Evolutionary conservation across 2,888 invertebrate species (phyloP), one percentile per base, ranked within the genome.

Genomic region (Synanthedon myopaeformis): DNA sequence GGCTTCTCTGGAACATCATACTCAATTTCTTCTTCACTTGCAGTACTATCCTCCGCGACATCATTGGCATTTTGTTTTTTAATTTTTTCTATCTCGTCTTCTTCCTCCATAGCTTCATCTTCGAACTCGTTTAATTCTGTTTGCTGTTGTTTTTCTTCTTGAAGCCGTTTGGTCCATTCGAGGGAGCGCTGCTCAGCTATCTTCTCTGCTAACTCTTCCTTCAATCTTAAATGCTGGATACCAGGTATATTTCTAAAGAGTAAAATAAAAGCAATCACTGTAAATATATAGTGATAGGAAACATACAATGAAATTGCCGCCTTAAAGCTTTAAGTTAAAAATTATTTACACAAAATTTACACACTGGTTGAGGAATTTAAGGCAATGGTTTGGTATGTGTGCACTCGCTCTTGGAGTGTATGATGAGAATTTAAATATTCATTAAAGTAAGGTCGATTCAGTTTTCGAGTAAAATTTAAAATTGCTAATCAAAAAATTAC

Each of bases 121-220:
- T 69, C 64, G 52, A 81, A 54, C 42, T 67, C 64, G 23, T 80
- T 74, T 51, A 85, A 71, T 62, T 87, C 78, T 53, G 78, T 72
- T 54, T 89, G 87, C 11, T 82, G 74, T 58, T 76, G 73, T 55
- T 77, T 82, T 53, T 82, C 85, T 49, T 79, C 76, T 62, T 92
- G 90, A 35, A 90, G 79, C 52, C 91, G 90, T 63, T 92, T 90
- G 54, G 90, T 88, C 90, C 95, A 91, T 61, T 93, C 92, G 56
- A 92, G 87, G 45, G 91, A 90, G 52, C 94, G 85, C 64, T 91
- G 92, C 58, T 90, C 89, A 3, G 90, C 90, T 67, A 96, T 96
- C 75, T 92, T 87, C 12, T 89, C 84, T 65, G 92, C 90, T 2
- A 96, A 82, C 58, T 92, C 91, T 57, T 91, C 90, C 68, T 92